Percentiles rank a stretch among this genome's conserved stretches.
Conservation (phyloP, 2,113 vertebrate genomes). For the Rhineura floridana region DNA sequence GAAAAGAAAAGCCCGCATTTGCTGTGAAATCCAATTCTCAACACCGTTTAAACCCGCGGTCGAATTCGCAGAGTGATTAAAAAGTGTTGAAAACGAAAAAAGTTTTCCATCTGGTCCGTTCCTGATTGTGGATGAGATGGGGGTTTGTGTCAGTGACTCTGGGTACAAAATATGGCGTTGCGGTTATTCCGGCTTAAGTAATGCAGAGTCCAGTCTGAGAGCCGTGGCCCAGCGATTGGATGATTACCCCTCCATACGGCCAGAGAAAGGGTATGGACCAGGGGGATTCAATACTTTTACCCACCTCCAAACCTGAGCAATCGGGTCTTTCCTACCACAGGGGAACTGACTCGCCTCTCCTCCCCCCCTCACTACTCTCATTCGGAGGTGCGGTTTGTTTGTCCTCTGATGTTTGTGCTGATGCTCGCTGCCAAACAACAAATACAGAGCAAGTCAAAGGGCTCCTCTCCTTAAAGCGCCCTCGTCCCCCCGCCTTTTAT, state of each 20-base stretch:
- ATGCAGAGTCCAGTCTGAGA: neutral
- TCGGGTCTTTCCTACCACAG: neutral
- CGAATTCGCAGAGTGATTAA: neutral
- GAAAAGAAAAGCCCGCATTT: neutral
- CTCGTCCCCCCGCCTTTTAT: constrained; percentile 64
- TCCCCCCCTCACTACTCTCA: constrained; percentile 15
- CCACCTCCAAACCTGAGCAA: neutral
- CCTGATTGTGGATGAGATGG: neutral
- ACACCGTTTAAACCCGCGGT: neutral
- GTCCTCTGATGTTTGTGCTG: constrained; percentile 39
- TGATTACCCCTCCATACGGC: neutral
- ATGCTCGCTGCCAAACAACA: constrained; percentile 56
- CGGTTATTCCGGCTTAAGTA: neutral
- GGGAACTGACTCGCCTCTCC: neutral
- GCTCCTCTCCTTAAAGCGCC: constrained; percentile 73
- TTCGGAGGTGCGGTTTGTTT: constrained; percentile 20
- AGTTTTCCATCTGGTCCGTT: neutral
- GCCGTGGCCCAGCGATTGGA: too few relatives aligned
- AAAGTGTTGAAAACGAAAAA: neutral
- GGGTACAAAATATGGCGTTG: neutral
- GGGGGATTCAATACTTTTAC: neutral
- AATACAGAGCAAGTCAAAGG: constrained; percentile 68
- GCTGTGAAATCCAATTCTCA: neutral
- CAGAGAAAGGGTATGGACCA: neutral
- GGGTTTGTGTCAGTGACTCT: neutral